Conservation (phyloP, 2,113 vertebrate species). For the Microcebus ravelobensis region DNA sequence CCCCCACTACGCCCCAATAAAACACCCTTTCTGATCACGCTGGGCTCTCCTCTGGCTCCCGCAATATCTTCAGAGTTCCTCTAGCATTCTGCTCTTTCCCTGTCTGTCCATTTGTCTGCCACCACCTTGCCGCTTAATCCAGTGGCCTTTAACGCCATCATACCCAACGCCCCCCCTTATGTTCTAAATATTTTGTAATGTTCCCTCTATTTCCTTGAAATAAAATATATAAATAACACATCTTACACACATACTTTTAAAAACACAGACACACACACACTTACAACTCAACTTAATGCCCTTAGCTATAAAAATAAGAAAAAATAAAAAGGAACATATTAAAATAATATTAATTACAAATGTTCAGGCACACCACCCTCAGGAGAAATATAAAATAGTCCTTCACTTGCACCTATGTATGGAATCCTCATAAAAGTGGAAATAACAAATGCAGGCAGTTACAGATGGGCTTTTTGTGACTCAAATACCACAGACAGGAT, state of each 20-base stretch:
- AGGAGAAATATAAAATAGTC: neutral
- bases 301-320: neutral
- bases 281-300: neutral
- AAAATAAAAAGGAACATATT: neutral
- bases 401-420: neutral
- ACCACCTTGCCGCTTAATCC: neutral
- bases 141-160: neutral
- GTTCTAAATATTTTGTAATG: neutral
- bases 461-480: neutral
- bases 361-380: neutral
- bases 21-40: neutral
- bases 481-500: neutral
- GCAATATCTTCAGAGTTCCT: too few species aligned
- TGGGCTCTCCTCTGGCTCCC: fast-evolving
- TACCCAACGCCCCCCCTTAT: neutral
- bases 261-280: neutral
- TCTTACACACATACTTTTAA: neutral
- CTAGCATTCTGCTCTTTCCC: neutral
- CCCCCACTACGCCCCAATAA: neutral
- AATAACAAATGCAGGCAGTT: neutral
- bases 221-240: neutral
- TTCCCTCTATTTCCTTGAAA: neutral
- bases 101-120: neutral
- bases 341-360: neutral
- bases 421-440: neutral